Conservation (phyloP, 2,888 invertebrate species). For the Brenthis daphne region DNA sequence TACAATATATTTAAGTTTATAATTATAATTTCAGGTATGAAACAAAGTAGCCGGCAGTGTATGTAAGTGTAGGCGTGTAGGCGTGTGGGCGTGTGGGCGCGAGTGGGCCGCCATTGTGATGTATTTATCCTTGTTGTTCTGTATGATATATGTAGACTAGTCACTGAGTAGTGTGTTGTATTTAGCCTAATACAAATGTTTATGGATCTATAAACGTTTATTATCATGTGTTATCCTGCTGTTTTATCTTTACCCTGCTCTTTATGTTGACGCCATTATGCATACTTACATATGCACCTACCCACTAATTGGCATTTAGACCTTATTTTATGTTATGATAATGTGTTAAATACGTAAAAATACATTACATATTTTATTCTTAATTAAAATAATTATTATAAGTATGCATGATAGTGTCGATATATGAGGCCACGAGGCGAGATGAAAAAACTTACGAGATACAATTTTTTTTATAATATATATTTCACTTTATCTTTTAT, state of each 20-base stretch:
- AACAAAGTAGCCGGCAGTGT: not conserved
- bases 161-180: slow-evolving; percentile 80
- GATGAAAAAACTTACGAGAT: not conserved
- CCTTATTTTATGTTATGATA: no score
- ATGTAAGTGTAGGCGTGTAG: not conserved
- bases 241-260: slow-evolving; percentile 64
- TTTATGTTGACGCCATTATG: slow-evolving; percentile 49
- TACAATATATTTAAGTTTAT: no score
- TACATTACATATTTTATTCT: not conserved
- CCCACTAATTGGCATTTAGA: no score
- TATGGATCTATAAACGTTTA: slow-evolving; percentile 75
- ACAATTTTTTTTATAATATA: not conserved
- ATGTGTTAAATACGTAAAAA: not conserved
- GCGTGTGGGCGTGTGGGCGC: slow-evolving; percentile 38
- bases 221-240: slow-evolving; percentile 55
- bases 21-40: slow-evolving; percentile 9
- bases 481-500: not conserved
- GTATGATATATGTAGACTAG: slow-evolving; percentile 74
- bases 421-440: slow-evolving; percentile 10
- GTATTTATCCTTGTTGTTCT: slow-evolving; percentile 74
- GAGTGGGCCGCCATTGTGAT: slow-evolving; percentile 53
- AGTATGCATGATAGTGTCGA: slow-evolving; percentile 6
- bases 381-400: not conserved
- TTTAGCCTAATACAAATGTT: slow-evolving; percentile 74
- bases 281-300: not conserved